Evolutionary conservation across 2,113 vertebrate genomes (phyloP), one percentile per base, ranked within the genome.

Genomic region (Ictalurus punctatus): DNA sequence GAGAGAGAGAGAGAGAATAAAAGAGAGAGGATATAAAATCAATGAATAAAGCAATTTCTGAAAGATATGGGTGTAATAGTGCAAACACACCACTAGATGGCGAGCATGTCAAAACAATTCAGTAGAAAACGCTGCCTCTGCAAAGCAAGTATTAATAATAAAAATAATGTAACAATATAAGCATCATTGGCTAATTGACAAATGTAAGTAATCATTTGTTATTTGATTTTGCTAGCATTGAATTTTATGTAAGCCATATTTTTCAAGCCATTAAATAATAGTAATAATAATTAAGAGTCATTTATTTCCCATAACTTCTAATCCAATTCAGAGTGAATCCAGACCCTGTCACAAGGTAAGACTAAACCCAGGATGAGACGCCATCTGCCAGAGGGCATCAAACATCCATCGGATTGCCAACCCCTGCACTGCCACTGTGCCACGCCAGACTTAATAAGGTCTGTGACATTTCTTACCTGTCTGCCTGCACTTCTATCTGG

Each of bases 1-100:
- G 48, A 80, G 76, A 78, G 44, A 91, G 63, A 85, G 76, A 88
- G 89, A 63, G 73, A 52, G 61, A 87, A 37, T 79, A 25, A 82
- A 2, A 79, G 8, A 87, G 19, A 65, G 6, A 7, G 48, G 48
- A 34, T 71, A 71, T 16, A 10, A n/a, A 65, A 67, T 27, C 9
- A 67, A 67, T 69, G 2, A 44, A 48, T 76, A 76, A 54, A 58
- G 6, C 16, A 6, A 40, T 40, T 19, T 44, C 12, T 56, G 30
- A 58, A 21, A 58, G 16, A 30, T 27, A 5, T 8, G 1, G 8
- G 27, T 80, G 83, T 52, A 85, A 69, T 85, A 58, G 44, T 6
- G 23, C 8, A 30, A 40, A 37, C 1, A 13, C 4, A 58, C 83
- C 88, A 85, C 88, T 85, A 89, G 88, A 40, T 85, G 88, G 83